phyloP scores from a whole-genome alignment of 2,888 invertebrate genomes.

The Spatulosminthurus flaviceps region DNA sequence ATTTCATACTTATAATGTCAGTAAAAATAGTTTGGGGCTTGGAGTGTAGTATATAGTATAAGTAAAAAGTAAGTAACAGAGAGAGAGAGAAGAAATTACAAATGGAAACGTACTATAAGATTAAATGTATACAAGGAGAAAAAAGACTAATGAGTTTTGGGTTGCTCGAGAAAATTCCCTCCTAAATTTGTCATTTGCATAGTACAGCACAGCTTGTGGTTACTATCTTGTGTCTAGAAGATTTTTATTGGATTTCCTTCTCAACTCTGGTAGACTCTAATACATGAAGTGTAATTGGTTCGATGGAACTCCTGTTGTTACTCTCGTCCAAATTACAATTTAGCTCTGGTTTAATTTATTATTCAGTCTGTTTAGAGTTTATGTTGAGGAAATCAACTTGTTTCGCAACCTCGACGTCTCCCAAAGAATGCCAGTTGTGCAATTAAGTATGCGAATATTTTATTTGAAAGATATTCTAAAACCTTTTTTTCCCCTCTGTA shows the following conservation, averaged over 20 bases:
- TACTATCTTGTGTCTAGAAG: neutral
- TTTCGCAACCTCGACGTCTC: slow-evolving; percentile 36
- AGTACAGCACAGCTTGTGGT: too few species aligned
- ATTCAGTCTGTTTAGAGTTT: slow-evolving; percentile 16
- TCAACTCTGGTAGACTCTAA: neutral
- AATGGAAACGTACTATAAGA: too few species aligned
- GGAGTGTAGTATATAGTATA: too few species aligned
- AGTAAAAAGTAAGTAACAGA: too few species aligned
- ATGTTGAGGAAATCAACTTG: slow-evolving; percentile 39
- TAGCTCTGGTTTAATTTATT: slow-evolving; percentile 39
- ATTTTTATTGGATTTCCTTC: neutral
- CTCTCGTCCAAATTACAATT: slow-evolving; percentile 25
- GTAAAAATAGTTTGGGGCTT: too few species aligned
- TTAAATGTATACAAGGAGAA: too few species aligned
- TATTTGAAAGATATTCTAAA: neutral
- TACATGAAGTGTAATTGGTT: neutral
- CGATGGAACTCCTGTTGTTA: slow-evolving; percentile 7
- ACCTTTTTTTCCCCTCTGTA: too few species aligned
- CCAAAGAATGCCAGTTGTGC: slow-evolving; percentile 22
- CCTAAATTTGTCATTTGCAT: too few species aligned
- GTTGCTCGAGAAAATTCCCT: too few species aligned
- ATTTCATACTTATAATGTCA: too few species aligned
- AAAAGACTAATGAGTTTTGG: too few species aligned
- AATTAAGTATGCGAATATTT: slow-evolving; percentile 44
- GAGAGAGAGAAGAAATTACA: too few species aligned